phyloP scores from a whole-genome alignment of 2,797 vertebrate genomes.

The Xiphophorus birchmanni region DNA sequence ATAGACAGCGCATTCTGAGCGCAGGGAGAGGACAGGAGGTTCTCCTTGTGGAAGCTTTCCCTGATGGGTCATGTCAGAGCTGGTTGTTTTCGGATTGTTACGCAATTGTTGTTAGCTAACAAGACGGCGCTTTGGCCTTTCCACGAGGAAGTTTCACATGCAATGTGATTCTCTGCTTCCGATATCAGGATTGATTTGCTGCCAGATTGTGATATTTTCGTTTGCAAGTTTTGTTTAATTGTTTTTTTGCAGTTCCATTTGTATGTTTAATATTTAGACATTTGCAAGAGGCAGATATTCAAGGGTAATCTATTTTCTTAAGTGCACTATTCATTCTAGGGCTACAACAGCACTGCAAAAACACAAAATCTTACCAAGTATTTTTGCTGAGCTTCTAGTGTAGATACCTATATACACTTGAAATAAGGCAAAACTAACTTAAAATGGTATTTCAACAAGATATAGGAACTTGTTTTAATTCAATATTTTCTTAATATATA shows the following conservation, averaged over 20 bases:
- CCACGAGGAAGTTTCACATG: not conserved
- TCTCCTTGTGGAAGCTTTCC: constrained; percentile 43
- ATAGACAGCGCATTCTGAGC: constrained; percentile 59
- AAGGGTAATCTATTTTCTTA: not conserved
- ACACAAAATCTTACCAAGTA: too few species aligned
- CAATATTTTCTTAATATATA: too few species aligned
- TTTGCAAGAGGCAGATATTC: not conserved
- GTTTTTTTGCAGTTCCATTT: not conserved
- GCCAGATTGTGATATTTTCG: not conserved
- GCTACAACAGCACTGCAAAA: not conserved
- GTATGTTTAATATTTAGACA: not conserved
- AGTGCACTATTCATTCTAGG: not conserved
- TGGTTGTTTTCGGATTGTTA: constrained; percentile 46
- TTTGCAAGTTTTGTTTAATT: not conserved
- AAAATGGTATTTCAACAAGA: too few species aligned
- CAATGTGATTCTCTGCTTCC: not conserved
- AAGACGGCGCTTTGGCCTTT: not conserved
- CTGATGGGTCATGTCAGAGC: constrained; percentile 59
- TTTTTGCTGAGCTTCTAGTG: too few species aligned
- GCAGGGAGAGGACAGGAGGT: constrained; percentile 67
- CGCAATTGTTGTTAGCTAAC: constrained; percentile 35
- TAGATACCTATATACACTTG: too few species aligned
- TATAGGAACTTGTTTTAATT: too few species aligned
- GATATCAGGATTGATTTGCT: not conserved
- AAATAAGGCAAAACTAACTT: too few species aligned